Base-by-base conservation (phyloP, 2,797 vertebrate genomes). In the Moxostoma hubbsi region DNA sequence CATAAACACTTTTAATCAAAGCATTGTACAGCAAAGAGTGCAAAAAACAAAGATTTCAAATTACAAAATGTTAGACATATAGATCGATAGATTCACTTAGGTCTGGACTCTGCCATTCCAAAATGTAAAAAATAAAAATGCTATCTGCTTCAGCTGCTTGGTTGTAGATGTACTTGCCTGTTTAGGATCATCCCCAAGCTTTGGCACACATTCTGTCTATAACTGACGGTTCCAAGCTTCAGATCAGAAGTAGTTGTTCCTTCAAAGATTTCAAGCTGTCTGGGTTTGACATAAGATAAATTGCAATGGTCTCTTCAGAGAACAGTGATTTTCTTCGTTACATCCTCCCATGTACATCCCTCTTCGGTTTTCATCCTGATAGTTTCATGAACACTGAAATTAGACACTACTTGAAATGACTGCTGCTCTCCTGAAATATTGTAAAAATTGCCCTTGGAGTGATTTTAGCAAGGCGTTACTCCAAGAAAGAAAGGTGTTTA, bases 181-280 rank as follows among this genome's bases (percentile, higher is more conserved):
- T 62, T 78, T 63, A 62, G 66, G 53, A 11, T n/a, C 11, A 43
- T 70, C 47, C 36, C 58, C 57, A 71, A 54, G 61, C 67, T 70
- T 78, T 71, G 58, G 63, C 66, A n/a, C 76, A 70, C 15, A 78
- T 78, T 46, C 15, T 62, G 58, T 10, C 24, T 62, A 43, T 6
- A 54, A 78, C 67, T 24, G 24, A 71, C 61, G 13, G 55, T 54
- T 70, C 49, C 18, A 78, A 70, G 50, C 58, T 45, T 69, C 55
- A 62, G 66, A 10, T 18, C 55, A 68, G 46, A 67, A 58, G 50
- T 45, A 76, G 67, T 67, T 76, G 74, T 58, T 67, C 64, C 45
- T 54, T 76, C 75, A 61, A 77, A 59, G 65, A 69, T 68, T 77
- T 70, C 57, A 45, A 70, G 46, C 57, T 54, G 24, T 62, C 64